Percentiles rank a stretch among this genome's conserved stretches.
Evolutionary conservation across 1,140 invertebrate species (phyloP).

Genomic region (Papilio xuthus): DNA sequence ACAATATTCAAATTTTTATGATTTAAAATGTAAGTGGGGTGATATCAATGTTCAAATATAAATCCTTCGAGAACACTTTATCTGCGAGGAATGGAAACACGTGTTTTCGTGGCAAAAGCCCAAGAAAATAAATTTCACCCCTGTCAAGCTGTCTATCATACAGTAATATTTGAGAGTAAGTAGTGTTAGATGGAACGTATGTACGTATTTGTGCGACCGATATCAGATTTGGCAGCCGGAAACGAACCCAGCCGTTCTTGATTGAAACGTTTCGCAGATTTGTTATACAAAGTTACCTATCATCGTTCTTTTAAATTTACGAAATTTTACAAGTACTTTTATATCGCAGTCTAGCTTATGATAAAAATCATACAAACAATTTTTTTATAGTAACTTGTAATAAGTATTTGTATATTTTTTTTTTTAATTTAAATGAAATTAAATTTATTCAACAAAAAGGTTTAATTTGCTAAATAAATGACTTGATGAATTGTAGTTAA

Average conservation of each 20-base stretch:
- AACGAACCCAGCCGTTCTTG: conserved; percentile 28
- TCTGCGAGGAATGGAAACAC: not conserved
- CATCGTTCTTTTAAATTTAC: conserved; percentile 6
- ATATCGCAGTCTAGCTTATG: no score
- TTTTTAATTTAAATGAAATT: no score
- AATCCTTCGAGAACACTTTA: conserved; percentile 8
- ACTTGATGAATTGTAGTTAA: no score
- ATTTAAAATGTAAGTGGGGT: conserved; percentile 12
- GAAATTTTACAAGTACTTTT: not conserved
- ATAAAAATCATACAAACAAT: no score
- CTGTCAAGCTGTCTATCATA: conserved; percentile 30
- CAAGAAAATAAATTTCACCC: conserved; percentile 33
- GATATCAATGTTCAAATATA: conserved; percentile 9
- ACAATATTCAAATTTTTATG: not conserved
- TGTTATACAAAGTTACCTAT: conserved; percentile 14
- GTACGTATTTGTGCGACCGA: conserved; percentile 31
- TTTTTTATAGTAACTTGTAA: no score
- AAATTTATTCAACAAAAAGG: no score
- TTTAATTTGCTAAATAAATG: no score
- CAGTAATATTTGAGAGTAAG: conserved; percentile 30
- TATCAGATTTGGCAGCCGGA: conserved; percentile 36
- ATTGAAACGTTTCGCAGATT: conserved; percentile 24
- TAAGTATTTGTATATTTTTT: no score
- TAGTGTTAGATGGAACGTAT: conserved; percentile 31
- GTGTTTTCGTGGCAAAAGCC: conserved; percentile 27